Conservation (phyloP, 2,113 vertebrate species). For the Corvus cornix region DNA sequence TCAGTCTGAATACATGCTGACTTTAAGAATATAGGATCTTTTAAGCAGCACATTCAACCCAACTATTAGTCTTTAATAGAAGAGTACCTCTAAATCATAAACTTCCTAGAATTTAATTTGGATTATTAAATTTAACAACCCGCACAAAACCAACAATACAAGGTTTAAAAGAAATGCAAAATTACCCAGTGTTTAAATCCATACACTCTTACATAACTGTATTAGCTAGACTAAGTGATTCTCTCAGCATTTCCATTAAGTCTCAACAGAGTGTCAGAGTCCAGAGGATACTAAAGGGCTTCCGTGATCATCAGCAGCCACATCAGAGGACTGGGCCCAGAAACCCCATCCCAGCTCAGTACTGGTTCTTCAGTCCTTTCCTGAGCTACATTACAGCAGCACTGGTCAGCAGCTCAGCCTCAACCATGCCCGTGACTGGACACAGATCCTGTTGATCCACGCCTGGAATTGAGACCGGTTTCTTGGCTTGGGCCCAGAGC, state of each 20-base stretch:
- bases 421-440: background rate
- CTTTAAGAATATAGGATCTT: background rate
- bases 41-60: background rate
- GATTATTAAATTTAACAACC: background rate
- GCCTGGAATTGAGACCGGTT: background rate
- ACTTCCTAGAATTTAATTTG: background rate
- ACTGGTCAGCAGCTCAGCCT: fast-evolving
- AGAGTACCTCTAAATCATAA: background rate
- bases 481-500: background rate
- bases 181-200: background rate
- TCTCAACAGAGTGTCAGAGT: background rate
- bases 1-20: background rate
- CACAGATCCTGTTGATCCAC: background rate
- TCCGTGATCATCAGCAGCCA: background rate
- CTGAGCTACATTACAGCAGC: background rate
- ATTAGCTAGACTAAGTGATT: background rate
- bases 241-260: background rate
- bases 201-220: background rate
- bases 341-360: background rate
- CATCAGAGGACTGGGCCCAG: background rate
- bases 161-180: background rate
- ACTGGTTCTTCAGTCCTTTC: background rate
- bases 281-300: background rate
- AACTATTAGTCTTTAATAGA: background rate
- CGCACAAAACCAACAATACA: background rate